phyloP scores from a whole-genome alignment of 2,888 invertebrate genomes.

The Theristus sp. region DNA sequence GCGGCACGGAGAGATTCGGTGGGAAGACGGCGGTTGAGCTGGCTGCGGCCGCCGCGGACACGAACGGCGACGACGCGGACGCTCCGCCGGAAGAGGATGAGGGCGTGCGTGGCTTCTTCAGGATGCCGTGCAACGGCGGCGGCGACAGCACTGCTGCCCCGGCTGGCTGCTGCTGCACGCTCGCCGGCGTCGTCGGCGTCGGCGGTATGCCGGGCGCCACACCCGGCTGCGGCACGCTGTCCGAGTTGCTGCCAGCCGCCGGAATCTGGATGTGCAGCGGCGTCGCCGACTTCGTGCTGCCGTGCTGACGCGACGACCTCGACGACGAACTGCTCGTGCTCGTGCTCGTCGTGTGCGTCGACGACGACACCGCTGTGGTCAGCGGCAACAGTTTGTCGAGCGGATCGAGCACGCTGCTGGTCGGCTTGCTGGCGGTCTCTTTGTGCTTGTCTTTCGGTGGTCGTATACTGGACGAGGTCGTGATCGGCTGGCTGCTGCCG shows the following conservation, averaged over 20 bases:
- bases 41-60: neutral
- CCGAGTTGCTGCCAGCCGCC: neutral
- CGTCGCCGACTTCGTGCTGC: too few relatives aligned
- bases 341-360: too few relatives aligned
- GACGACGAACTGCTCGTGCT: neutral
- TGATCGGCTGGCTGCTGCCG: neutral
- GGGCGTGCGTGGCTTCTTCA: constrained; percentile 5
- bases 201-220: neutral
- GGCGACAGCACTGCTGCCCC: neutral
- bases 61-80: neutral
- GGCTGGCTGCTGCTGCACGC: neutral
- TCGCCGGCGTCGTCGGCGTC: neutral
- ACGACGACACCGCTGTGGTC: neutral
- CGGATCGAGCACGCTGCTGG: neutral
- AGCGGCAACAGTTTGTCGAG: neutral
- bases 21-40: neutral
- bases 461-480: neutral
- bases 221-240: neutral
- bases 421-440: neutral
- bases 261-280: neutral
- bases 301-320: neutral
- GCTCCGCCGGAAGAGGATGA: neutral
- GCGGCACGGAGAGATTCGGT: neutral
- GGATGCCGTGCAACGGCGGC: constrained; percentile 8
- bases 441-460: too few relatives aligned